Base-by-base conservation (phyloP, 2,888 invertebrate species). In the Conus canariensis region DNA sequence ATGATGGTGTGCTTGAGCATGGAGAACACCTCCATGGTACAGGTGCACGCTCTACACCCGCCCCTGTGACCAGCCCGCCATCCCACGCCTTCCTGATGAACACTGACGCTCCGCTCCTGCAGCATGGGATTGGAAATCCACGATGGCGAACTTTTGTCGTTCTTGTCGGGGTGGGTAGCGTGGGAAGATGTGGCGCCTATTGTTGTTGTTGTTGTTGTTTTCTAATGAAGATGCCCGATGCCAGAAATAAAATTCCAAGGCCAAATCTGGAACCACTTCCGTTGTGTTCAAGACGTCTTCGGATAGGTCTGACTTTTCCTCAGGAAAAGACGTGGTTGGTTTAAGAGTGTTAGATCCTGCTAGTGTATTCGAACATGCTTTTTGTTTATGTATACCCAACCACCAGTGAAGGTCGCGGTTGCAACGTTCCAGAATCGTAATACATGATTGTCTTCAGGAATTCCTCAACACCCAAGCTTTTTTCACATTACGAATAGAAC, bases 1-100 rank as follows among this genome's bases (percentile, higher is more conserved):
- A 93, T 93, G 67, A 95, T 94, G 56, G 94, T 93, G 91, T 95
- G 94, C 92, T 95, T 95, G 10, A 95, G 92, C 93, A 95, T 94
- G 58, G 95, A 95, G 74, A 95, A 93, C 91, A 95, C 93, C 91
- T 95, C 95, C 95, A 95, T 95, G n/a, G 92, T 94, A 91, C 94
- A 92, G 60, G 91, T 88, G 90, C 93, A 91, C 59, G 92, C 90
- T 82, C 92, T 92, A 92, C 93, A 93, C 67, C 89, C 82, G 60
- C 85, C 80, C 88, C 90, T 70, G 74, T 45, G n/a, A 80, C 85
- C 22, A 60, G 80, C 30, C 30, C 45, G 3, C 70, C 45, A 30
- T 82, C 3, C 22, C 19, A 10, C 83, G 5, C 45, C 30, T 22
- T n/a, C 6, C 45, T 45, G 45, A 45, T 45, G 45, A 45, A 45